Conservation (phyloP, 1,140 invertebrate species). For the Achroia grisella region DNA sequence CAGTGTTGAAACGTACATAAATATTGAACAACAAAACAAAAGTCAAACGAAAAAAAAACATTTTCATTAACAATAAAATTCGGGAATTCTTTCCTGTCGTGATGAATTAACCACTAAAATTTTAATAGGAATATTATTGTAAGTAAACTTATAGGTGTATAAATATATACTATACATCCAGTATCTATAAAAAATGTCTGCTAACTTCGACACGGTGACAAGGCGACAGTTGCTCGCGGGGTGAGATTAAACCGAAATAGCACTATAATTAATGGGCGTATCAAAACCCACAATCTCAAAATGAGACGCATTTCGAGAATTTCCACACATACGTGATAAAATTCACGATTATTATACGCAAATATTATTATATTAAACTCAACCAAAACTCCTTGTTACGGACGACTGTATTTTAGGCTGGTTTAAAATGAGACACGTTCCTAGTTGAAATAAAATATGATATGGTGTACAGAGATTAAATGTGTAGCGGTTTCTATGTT, state of each 20-base stretch:
- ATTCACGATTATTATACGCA: constrained; percentile 4
- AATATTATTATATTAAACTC: too few relatives aligned
- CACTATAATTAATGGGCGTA: constrained; percentile 46
- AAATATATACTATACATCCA: constrained; percentile 12
- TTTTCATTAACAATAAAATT: constrained; percentile 6
- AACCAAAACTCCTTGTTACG: too few relatives aligned
- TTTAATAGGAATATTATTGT: constrained; percentile 3
- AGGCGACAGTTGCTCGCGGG: constrained; percentile 36
- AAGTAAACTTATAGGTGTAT: background rate
- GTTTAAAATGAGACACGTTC: too few relatives aligned
- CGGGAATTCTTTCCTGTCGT: background rate
- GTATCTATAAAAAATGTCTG: constrained; percentile 29
- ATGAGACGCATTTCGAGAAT: constrained; percentile 36
- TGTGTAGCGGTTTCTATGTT: too few relatives aligned
- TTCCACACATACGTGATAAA: constrained; percentile 27
- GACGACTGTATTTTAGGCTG: too few relatives aligned
- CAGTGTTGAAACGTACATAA: too few relatives aligned
- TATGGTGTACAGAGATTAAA: too few relatives aligned
- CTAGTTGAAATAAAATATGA: too few relatives aligned
- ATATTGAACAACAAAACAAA: constrained; percentile 7
- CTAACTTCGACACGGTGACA: constrained; percentile 31
- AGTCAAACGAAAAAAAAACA: constrained; percentile 8
- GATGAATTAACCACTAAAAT: constrained; percentile 11
- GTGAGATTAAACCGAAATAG: constrained; percentile 63
- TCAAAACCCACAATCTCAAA: constrained; percentile 44